Percentiles rank a stretch among this genome's conserved stretches.
Conservation (phyloP, 2,113 vertebrate species). For the Pan troglodytes region DNA sequence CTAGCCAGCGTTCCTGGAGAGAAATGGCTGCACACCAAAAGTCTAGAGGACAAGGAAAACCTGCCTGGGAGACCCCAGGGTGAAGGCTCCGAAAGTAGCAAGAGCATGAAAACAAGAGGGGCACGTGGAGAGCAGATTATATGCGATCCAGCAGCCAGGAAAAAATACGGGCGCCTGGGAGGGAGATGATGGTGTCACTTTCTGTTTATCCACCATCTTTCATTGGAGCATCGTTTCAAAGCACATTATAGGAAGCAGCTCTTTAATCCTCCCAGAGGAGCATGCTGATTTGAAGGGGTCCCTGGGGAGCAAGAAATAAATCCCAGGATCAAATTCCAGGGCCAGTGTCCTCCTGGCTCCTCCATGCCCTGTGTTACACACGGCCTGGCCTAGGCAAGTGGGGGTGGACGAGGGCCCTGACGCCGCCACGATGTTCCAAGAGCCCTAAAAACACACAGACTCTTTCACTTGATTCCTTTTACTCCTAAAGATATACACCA, state of each 20-base stretch:
- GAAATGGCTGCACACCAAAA: too few species aligned
- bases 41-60: background rate
- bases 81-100: background rate
- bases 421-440: background rate
- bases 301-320: slow-evolving; percentile 43
- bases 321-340: background rate
- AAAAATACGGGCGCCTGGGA: rapidly evolving
- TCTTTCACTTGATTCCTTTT: background rate
- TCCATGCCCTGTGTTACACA: background rate
- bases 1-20: background rate
- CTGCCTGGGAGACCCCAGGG: background rate
- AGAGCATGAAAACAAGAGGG: background rate
- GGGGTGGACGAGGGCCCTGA: background rate
- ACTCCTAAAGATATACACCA: background rate
- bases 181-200: background rate
- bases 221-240: background rate
- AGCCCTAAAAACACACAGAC: background rate
- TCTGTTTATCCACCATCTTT: background rate
- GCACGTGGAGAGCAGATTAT: background rate
- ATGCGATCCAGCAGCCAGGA: background rate
- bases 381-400: background rate
- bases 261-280: background rate
- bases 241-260: background rate
- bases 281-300: background rate
- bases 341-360: background rate